phyloP scores from a whole-genome alignment of 1,140 invertebrate species.

The Scaptomyza pallida region DNA sequence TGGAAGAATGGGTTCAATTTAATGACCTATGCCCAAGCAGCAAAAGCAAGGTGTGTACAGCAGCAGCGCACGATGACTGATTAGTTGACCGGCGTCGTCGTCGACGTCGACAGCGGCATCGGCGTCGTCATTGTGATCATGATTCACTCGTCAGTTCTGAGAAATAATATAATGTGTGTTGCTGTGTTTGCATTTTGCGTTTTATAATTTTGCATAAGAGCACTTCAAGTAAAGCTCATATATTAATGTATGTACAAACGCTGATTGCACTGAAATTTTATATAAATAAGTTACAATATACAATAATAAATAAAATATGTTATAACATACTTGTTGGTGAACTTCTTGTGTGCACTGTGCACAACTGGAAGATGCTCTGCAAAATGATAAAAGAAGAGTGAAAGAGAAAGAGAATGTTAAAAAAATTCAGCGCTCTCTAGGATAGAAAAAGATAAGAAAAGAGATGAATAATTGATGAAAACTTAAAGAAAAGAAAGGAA shows the following conservation, averaged over 20 bases:
- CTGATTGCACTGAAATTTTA: slow-evolving; percentile 4
- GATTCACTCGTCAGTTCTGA: slow-evolving; percentile 61
- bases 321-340: too few species aligned
- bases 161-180: slow-evolving; percentile 49
- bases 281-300: slow-evolving; percentile 7
- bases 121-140: slow-evolving; percentile 26
- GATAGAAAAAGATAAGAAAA: too few species aligned
- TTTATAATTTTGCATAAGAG: slow-evolving; percentile 35
- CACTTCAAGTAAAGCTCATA: slow-evolving; percentile 23
- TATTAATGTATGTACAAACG: not conserved
- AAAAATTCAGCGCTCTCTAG: too few species aligned
- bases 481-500: too few species aligned
- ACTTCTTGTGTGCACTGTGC: not conserved
- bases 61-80: slow-evolving; percentile 54
- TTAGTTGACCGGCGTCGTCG: slow-evolving; percentile 40
- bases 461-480: too few species aligned
- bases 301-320: not conserved
- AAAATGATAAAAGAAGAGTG: not conserved
- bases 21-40: slow-evolving; percentile 57
- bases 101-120: slow-evolving; percentile 23
- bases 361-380: not conserved
- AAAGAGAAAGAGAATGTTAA: too few species aligned
- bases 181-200: slow-evolving; percentile 4
- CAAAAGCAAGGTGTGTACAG: slow-evolving; percentile 56
- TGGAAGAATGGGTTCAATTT: slow-evolving; percentile 71